phyloP scores from a whole-genome alignment of 2,888 invertebrate genomes.

The Archips crataeganus region DNA sequence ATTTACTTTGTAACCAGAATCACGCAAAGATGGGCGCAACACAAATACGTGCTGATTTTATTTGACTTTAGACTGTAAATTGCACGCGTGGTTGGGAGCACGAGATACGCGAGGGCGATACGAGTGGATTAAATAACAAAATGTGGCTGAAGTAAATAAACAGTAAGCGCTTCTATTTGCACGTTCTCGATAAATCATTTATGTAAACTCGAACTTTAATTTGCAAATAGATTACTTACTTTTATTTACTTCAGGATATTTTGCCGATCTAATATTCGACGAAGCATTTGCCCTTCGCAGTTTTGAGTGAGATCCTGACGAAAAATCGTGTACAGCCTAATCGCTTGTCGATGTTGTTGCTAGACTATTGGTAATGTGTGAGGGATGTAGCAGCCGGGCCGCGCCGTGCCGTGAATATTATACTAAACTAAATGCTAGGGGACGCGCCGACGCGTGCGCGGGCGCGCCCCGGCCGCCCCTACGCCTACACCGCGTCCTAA shows the following conservation, averaged over 20 bases:
- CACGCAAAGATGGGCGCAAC: not conserved
- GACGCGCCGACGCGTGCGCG: no score
- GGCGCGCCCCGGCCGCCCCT: not conserved
- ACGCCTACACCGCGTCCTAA: slow-evolving; percentile 52
- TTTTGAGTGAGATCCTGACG: no score
- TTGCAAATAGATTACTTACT: not conserved
- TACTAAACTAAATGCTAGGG: not conserved
- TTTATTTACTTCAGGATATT: not conserved
- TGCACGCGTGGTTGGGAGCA: not conserved
- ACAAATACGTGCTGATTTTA: not conserved
- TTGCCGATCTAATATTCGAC: not conserved
- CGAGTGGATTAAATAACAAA: not conserved
- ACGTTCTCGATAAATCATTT: not conserved
- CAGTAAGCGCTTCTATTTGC: not conserved
- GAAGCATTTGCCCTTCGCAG: no score
- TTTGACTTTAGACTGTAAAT: not conserved
- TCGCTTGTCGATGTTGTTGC: not conserved
- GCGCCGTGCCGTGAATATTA: no score
- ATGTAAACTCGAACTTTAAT: not conserved
- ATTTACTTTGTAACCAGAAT: not conserved
- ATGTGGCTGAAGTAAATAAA: not conserved
- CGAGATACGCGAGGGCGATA: not conserved
- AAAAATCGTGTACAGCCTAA: not conserved
- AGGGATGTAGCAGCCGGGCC: no score
- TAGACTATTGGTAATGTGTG: no score